Percentiles rank a stretch among this genome's conserved stretches.
phyloP scores from a whole-genome alignment of 2,888 invertebrate genomes.

The Nipponacmea schrenckii region DNA sequence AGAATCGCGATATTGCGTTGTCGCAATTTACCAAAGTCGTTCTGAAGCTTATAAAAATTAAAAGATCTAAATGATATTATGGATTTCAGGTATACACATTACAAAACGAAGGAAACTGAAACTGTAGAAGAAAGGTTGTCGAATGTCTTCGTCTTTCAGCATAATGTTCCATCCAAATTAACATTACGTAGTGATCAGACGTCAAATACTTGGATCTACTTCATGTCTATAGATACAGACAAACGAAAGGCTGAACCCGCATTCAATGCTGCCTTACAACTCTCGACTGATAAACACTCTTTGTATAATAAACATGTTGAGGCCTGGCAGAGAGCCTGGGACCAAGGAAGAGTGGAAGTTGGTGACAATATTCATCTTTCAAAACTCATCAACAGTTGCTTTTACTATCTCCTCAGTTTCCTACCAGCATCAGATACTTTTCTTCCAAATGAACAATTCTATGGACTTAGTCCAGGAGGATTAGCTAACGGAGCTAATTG shows the following conservation, averaged over 20 bases:
- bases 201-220: constrained; percentile 20
- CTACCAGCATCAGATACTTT: constrained; percentile 40
- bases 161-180: not conserved
- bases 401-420: constrained; percentile 48
- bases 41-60: no score
- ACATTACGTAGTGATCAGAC: not conserved
- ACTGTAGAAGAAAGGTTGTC: not conserved
- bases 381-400: constrained; percentile 38
- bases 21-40: no score
- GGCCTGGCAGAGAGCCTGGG: constrained; percentile 33
- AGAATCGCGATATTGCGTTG: no score
- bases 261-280: constrained; percentile 19
- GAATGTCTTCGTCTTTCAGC: constrained; percentile 12
- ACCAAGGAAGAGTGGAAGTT: constrained; percentile 31
- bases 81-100: not conserved
- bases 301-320: constrained; percentile 28
- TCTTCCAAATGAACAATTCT: constrained; percentile 30
- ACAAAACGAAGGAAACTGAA: constrained; percentile 8
- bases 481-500: constrained; percentile 26
- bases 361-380: constrained; percentile 36
- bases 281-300: not conserved
- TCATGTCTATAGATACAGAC: constrained; percentile 27
- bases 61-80: constrained; percentile 2
- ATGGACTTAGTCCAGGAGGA: constrained; percentile 37
- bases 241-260: constrained; percentile 19